These are phyloP conservation scores for Aspidoscelis tigris DNA, from an alignment of 2,113 vertebrate species.

Conservation along the genomic window DNA sequence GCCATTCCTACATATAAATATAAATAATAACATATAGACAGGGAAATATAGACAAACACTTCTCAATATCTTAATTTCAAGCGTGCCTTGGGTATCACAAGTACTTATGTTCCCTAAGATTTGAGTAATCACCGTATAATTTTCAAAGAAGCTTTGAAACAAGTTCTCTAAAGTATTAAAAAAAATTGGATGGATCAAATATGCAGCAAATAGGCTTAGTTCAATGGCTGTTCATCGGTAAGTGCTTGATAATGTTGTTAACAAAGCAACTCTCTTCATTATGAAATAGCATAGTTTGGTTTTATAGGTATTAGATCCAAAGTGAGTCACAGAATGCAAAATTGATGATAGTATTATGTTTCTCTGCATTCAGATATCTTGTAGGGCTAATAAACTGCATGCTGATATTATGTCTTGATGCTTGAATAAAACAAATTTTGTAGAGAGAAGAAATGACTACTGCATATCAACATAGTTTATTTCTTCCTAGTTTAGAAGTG, in stretches of 20 bases:
- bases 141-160: background rate
- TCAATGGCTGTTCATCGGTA: background rate
- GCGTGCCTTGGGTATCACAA: background rate
- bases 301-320: background rate
- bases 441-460: background rate
- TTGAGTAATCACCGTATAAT: background rate
- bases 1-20: too few species aligned
- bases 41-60: too few species aligned
- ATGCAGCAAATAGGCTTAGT: background rate
- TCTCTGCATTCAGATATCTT: background rate
- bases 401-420: background rate
- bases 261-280: background rate
- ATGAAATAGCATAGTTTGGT: background rate
- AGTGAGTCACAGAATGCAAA: background rate
- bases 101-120: background rate
- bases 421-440: background rate
- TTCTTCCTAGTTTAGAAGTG: background rate
- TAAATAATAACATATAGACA: too few species aligned
- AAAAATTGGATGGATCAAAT: background rate
- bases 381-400: background rate
- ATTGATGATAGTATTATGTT: background rate
- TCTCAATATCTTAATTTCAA: background rate
- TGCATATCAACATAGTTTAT: background rate
- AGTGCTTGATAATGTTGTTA: background rate
- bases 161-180: too few species aligned